A percentile compares a stretch with the other conserved stretches of the same genome.
These are phyloP conservation scores for Iguana delicatissima DNA, from an alignment of 2,797 vertebrate species.

Conservation along the genomic window DNA sequence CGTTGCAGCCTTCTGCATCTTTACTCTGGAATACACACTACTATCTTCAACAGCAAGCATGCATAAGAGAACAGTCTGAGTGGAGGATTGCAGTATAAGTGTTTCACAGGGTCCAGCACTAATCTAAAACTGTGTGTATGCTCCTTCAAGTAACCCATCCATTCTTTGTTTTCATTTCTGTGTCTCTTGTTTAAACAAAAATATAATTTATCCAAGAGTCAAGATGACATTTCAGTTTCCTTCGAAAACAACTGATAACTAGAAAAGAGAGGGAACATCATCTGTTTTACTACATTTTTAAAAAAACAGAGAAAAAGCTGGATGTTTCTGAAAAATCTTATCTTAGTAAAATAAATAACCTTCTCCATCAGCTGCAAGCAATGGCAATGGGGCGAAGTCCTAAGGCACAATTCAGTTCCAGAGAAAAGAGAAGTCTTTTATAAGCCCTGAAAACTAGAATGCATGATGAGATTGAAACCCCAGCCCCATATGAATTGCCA, in stretches of 20 bases:
- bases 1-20: background rate
- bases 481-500: conserved; percentile 36
- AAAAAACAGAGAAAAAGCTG: conserved; percentile 34
- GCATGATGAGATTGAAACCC: conserved; percentile 11
- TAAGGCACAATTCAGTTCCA: conserved; percentile 47
- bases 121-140: conserved; percentile 10
- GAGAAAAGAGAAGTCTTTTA: conserved; percentile 57
- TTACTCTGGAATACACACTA: background rate
- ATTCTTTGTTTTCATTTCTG: conserved; percentile 63
- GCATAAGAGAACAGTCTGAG: background rate
- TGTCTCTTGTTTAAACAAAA: conserved; percentile 52
- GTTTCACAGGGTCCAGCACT: background rate
- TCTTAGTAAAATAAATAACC: conserved; percentile 75
- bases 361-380: conserved; percentile 70
- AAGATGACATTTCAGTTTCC: conserved; percentile 72
- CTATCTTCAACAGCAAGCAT: background rate
- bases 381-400: conserved; percentile 50
- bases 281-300: conserved; percentile 49
- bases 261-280: conserved; percentile 58
- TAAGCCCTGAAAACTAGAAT: conserved; percentile 46
- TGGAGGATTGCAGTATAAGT: background rate
- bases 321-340: conserved; percentile 69
- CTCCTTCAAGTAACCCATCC: background rate
- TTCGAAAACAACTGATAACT: conserved; percentile 69
- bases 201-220: conserved; percentile 67